Evolutionary conservation across 92 coral and sea anemone species (phyloP), one percentile per base, ranked within the genome.

Genomic region (Parazoanthus atlanticus): DNA sequence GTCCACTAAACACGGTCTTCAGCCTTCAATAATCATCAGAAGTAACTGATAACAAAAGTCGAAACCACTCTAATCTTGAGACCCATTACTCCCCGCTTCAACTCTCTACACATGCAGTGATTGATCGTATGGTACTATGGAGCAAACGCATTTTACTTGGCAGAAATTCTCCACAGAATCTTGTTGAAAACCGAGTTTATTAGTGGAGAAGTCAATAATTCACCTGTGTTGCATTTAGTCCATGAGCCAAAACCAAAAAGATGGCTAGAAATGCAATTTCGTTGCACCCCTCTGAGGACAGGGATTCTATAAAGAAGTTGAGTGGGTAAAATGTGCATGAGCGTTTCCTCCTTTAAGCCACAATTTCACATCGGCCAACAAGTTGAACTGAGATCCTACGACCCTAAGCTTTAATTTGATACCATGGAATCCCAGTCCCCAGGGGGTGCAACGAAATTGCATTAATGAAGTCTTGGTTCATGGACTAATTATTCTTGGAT

Each of bases 171-270:
- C 40, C 40, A 36, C 40, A 36, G 40, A 36, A 36, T 36, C 40
- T 36, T 36, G 40, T 36, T 36, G 40, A 36, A 36, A 36, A 36
- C 40, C 40, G 40, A 36, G 5, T 36, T 36, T 36, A 36, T 36
- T 36, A 36, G 40, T 36, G 40, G 40, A 36, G 40, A 36, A 36
- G 40, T 36, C 40, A 36, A 36, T 36, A 36, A 5, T 36, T 36
- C 40, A 36, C 40, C 40, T 36, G 40, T 36, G 40, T 36, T 36
- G 40, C 40, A 36, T 36, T 6, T 73, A 73, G 78, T 33, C 78
- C 46, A 73, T 73, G 78, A 73, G 78, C 78, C 78, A 73, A 73
- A 73, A 13, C 78, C 78, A 3, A 31, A 73, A 73, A 17, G 78
- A 73, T 73, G 43, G 46, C 43, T 73, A 33, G 78, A 71, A 71